Base-by-base conservation (phyloP, 2,113 vertebrate genomes). In the Ursus arctos region DNA sequence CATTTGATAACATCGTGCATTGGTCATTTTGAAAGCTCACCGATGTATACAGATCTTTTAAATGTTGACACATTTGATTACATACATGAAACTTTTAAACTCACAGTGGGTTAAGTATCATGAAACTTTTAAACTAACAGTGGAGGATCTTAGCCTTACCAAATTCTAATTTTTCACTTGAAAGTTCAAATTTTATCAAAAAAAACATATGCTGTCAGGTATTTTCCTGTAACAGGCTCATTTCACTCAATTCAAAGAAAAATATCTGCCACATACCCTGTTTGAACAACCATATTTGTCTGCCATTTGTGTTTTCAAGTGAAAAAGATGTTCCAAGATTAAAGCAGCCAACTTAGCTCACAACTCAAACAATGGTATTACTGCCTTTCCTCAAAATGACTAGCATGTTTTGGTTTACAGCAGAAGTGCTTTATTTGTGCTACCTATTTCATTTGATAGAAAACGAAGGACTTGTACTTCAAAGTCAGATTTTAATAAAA, bases 1-100 rank as follows among this genome's bases (percentile, higher is more conserved):
- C 51, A 82, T 90, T 80, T 67, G 47, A 9, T 82, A 81, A 51
- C 21, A 53, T 57, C 22, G 4, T 85, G 12, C 12, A 7, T 90
- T 53, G 49, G 53, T 91, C 24, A 43, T 72, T 92, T 96, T 71
- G 67, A 93, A 96, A 93, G 55, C n/a, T 94, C n/a, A 49, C 19
- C 1, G 0, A 22, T 33, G 76, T 81, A 63, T 28, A n/a, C 13
- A 55, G 43, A 26, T 91, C 61, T 94, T 94, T 26, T n/a, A 82
- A 72, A 28, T 92, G 31, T 55, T 86, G 21, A 55, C 49, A 31
- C 33, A n/a, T 92, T 74, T 77, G 55, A 63, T n/a, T 74, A 80
- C 93, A 74, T 57, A 65, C 11, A 22, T 11, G 26, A 87, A 88
- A 71, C 77, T 93, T 88, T 88, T 79, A 71, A 95, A 43, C 6